These are phyloP conservation scores for Apodemus speciosus DNA, from an alignment of 2,113 vertebrate genomes.

Conservation along the genomic window DNA sequence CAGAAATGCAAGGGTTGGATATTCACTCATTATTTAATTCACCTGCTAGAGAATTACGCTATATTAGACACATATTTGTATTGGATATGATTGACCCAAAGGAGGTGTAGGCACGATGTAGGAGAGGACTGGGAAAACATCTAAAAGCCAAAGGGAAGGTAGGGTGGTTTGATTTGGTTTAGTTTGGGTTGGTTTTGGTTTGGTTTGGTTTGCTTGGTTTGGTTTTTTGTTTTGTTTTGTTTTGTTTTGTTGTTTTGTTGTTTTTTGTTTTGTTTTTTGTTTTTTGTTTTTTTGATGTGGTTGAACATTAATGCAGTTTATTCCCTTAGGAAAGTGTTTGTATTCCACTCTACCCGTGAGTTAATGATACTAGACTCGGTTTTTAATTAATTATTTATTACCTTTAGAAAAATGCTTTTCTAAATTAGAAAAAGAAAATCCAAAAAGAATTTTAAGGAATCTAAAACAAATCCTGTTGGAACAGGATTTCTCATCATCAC, in stretches of 20 bases:
- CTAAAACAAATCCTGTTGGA: background rate
- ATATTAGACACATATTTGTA: background rate
- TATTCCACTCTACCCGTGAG: background rate
- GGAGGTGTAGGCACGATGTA: background rate
- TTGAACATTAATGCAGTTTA: background rate
- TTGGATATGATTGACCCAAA: background rate
- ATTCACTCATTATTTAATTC: conserved; percentile 31
- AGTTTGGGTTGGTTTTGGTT: too few relatives aligned
- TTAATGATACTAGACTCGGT: background rate
- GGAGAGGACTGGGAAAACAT: background rate
- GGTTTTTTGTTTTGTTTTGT: background rate
- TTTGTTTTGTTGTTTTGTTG: too few relatives aligned
- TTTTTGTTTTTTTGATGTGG: background rate
- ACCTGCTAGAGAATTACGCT: background rate
- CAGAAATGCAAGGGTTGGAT: conserved; percentile 45
- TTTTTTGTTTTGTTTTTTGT: background rate
- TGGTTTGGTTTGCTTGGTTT: background rate
- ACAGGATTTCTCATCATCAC: background rate
- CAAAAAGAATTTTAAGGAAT: background rate
- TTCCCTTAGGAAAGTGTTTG: background rate
- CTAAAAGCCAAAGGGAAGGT: background rate
- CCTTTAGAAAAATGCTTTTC: conserved; percentile 21
- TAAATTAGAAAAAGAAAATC: background rate
- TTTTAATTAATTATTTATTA: background rate
- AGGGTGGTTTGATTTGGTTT: background rate